Evolutionary conservation across 2,797 vertebrate species (phyloP).

Genomic region (Hemibagrus guttatus): DNA sequence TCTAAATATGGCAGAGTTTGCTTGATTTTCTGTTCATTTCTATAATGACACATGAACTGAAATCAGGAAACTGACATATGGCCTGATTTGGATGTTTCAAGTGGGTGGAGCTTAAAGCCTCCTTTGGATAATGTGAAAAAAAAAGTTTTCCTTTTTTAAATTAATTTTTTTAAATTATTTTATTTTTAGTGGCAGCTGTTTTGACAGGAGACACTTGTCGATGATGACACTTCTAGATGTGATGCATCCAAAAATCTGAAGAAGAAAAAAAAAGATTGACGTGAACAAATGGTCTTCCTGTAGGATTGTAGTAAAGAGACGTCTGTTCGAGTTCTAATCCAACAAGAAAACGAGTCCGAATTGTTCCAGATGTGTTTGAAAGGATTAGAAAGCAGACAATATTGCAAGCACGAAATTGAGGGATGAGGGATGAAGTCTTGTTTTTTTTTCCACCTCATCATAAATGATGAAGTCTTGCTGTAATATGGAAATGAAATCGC

Average conservation of each 20-base stretch:
- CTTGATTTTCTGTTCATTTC: no score
- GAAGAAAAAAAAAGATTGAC: not conserved
- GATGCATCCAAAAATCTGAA: not conserved
- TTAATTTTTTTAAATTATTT: no score
- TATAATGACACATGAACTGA: no score
- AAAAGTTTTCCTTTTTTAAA: no score
- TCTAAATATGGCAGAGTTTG: no score
- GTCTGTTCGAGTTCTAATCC: not conserved
- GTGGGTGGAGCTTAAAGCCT: not conserved
- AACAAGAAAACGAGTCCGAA: not conserved
- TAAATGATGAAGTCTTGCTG: slow-evolving; percentile 47
- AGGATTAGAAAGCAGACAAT: slow-evolving; percentile 27
- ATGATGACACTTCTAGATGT: not conserved
- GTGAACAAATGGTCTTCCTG: not conserved
- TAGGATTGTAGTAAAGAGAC: not conserved
- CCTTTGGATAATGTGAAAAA: not conserved
- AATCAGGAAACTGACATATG: no score
- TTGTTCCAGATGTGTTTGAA: not conserved
- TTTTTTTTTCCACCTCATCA: slow-evolving; percentile 16
- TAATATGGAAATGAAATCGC: slow-evolving; percentile 42
- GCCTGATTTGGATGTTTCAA: no score
- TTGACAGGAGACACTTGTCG: not conserved
- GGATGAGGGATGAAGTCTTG: slow-evolving; percentile 15
- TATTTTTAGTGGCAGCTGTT: not conserved
- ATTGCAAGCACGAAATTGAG: slow-evolving; percentile 17